Percentiles rank a stretch among this genome's conserved stretches.
Evolutionary conservation across 2,113 vertebrate genomes (phyloP).

Genomic region (Crotalus tigris): DNA sequence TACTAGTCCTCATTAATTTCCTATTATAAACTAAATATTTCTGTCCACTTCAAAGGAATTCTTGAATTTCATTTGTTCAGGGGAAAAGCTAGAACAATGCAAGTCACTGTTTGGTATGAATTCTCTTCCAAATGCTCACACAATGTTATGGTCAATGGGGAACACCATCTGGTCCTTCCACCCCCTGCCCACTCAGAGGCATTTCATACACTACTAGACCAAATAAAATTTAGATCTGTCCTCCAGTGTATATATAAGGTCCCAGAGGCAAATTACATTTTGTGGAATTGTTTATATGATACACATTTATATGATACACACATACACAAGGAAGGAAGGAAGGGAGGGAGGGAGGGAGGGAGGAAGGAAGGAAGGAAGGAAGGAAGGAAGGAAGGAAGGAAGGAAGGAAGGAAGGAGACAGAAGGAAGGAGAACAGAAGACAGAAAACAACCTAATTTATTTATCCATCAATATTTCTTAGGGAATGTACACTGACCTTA

Average conservation of each 20-base stretch:
- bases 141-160: not conserved
- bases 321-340: too few relatives aligned
- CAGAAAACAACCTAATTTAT: too few relatives aligned
- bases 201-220: not conserved
- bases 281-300: not conserved
- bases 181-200: not conserved
- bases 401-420: too few relatives aligned
- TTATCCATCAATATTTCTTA: not conserved
- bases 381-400: too few relatives aligned
- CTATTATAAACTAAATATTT: slow-evolving; percentile 1
- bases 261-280: not conserved
- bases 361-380: too few relatives aligned
- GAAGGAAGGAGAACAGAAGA: too few relatives aligned
- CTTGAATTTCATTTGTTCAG: slow-evolving; percentile 3
- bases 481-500: not conserved
- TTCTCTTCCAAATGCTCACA: not conserved
- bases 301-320: too few relatives aligned
- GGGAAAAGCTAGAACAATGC: not conserved
- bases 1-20: slow-evolving; percentile 16
- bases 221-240: not conserved
- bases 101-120: not conserved
- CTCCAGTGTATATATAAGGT: not conserved
- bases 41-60: slow-evolving; percentile 9
- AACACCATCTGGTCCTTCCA: not conserved
- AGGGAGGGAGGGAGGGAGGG: too few relatives aligned